phyloP scores from a whole-genome alignment of 2,888 invertebrate species.

The Odontothrips loti region DNA sequence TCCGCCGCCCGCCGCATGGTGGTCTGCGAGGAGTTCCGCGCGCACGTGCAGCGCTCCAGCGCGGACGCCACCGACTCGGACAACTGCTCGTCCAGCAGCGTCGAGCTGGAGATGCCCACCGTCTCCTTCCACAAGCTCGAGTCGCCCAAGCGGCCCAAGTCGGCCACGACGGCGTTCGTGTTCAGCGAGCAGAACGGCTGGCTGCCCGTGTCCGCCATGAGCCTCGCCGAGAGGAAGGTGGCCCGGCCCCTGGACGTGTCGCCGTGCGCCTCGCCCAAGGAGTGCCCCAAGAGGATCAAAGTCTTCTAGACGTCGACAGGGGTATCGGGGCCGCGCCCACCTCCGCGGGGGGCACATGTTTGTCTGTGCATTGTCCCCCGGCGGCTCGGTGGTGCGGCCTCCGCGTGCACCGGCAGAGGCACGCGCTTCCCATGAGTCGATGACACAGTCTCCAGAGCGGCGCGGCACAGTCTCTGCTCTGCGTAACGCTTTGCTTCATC shows the following conservation, averaged over 20 bases:
- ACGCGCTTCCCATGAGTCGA: background rate
- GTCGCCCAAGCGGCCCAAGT: constrained; percentile 15
- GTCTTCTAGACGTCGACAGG: background rate
- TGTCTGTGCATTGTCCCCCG: constrained; percentile 3
- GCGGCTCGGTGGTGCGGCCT: background rate
- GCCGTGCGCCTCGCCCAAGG: constrained; percentile 1
- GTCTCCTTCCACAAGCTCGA: constrained; percentile 22
- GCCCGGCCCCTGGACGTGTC: background rate
- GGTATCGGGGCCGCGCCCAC: background rate
- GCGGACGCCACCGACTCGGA: constrained; percentile 8
- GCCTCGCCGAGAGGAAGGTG: background rate
- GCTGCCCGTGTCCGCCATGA: background rate
- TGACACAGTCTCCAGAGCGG: background rate
- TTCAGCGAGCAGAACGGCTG: constrained; percentile 19
- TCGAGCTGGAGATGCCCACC: background rate
- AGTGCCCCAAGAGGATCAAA: constrained; percentile 16
- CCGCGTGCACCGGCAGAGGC: background rate
- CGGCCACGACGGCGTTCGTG: constrained; percentile 13
- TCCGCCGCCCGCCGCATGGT: constrained; percentile 9
- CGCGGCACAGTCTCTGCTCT: background rate
- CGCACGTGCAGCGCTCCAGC: constrained; percentile 6
- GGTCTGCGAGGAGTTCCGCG: constrained; percentile 20
- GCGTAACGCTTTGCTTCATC: background rate
- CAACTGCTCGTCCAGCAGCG: constrained; percentile 1
- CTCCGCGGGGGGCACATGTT: constrained; percentile 6